phyloP scores from a whole-genome alignment of 2,888 invertebrate species.

The Plagodis pulveraria region DNA sequence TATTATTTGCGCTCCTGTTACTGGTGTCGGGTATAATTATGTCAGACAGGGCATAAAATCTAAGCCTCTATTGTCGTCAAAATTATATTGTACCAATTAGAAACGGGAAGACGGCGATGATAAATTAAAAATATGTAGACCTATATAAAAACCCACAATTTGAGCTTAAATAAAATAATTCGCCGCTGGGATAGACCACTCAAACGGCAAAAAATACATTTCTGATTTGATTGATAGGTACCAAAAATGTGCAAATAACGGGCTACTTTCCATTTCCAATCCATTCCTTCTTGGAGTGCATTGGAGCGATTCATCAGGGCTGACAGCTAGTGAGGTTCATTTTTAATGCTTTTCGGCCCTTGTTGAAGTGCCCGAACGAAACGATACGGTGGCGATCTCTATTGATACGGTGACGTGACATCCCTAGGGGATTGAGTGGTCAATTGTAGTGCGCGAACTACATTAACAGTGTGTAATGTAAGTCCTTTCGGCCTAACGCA shows the following conservation, averaged over 20 bases:
- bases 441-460: conserved; percentile 51
- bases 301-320: conserved; percentile 66
- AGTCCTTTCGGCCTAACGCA: too few species aligned
- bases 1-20: too few species aligned
- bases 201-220: background rate
- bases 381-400: conserved; percentile 21
- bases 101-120: too few species aligned
- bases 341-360: conserved; percentile 75
- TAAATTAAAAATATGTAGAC: too few species aligned
- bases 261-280: conserved; percentile 32
- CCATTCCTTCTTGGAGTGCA: conserved; percentile 38
- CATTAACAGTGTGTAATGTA: too few species aligned
- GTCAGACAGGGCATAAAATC: too few species aligned
- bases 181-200: background rate
- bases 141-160: background rate
- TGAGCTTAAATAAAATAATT: conserved; percentile 1
- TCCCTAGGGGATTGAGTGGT: conserved; percentile 58
- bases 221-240: conserved; percentile 37
- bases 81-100: too few species aligned
- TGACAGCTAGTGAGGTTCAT: conserved; percentile 72
- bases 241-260: conserved; percentile 42
- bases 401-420: conserved; percentile 49
- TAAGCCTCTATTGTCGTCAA: too few species aligned
- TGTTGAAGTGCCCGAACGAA: conserved; percentile 57
- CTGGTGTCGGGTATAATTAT: too few species aligned